phyloP scores from a whole-genome alignment of 2,888 invertebrate genomes.

The Alcis repandata region DNA sequence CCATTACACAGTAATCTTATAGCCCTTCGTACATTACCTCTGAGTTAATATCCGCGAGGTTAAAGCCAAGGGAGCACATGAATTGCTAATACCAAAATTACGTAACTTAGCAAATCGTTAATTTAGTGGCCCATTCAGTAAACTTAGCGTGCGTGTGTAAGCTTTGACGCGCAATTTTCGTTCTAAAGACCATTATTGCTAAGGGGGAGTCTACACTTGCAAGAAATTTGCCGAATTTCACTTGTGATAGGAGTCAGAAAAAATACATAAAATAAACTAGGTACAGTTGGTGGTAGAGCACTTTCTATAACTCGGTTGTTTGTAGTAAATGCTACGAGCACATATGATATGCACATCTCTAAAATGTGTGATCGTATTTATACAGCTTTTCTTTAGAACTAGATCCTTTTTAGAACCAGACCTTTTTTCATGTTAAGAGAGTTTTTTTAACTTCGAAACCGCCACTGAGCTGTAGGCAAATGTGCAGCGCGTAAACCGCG shows the following conservation, averaged over 20 bases:
- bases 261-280: too few relatives aligned
- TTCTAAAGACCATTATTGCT: slow-evolving; percentile 33
- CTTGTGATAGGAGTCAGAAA: too few relatives aligned
- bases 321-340: too few relatives aligned
- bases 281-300: neutral
- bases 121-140: slow-evolving; percentile 31
- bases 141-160: slow-evolving; percentile 25
- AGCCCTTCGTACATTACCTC: neutral
- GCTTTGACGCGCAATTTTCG: slow-evolving; percentile 35
- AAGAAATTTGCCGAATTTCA: neutral
- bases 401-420: too few relatives aligned
- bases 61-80: slow-evolving; percentile 18
- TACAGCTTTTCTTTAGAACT: too few relatives aligned
- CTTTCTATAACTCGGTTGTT: too few relatives aligned
- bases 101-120: slow-evolving; percentile 36
- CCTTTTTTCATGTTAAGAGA: too few relatives aligned
- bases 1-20: slow-evolving; percentile 6
- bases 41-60: slow-evolving; percentile 2
- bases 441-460: too few relatives aligned
- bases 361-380: too few relatives aligned
- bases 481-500: too few relatives aligned
- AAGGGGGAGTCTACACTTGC: neutral
- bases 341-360: too few relatives aligned
- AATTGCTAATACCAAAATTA: slow-evolving; percentile 34
- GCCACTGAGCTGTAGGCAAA: too few relatives aligned